These are phyloP conservation scores for Drosophila prostipennis DNA, from an alignment of 2,888 invertebrate species.

Conservation along the genomic window DNA sequence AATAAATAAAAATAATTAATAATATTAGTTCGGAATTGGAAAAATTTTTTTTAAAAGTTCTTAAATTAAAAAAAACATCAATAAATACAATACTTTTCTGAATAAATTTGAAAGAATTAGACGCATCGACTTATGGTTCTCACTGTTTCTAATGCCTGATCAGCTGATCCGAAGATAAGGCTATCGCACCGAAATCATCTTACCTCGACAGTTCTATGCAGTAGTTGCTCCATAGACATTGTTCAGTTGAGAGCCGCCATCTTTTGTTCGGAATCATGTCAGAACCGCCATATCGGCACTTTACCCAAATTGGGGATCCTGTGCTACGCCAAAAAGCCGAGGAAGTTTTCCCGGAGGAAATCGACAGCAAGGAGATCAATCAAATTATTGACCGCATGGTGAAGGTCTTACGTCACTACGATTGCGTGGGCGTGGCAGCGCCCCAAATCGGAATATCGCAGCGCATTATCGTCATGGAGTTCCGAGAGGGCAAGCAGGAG, in stretches of 20 bases:
- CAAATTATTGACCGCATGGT: constrained; percentile 86
- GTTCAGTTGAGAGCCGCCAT: background rate
- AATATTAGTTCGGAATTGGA: too few relatives aligned
- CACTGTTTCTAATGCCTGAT: constrained; percentile 2
- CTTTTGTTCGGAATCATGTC: constrained; percentile 34
- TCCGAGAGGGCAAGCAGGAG: constrained; percentile 84
- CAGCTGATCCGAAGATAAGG: constrained; percentile 42
- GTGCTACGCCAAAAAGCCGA: constrained; percentile 86
- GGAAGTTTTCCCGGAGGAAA: constrained; percentile 85
- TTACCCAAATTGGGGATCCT: constrained; percentile 91
- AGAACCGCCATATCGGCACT: constrained; percentile 88
- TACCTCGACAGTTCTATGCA: background rate
- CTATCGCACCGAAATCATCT: constrained; percentile 12
- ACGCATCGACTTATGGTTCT: constrained; percentile 1
- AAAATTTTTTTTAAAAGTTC: too few relatives aligned
- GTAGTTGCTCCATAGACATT: constrained; percentile 1
- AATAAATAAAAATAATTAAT: too few relatives aligned
- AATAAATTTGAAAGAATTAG: background rate
- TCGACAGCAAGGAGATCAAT: constrained; percentile 86
- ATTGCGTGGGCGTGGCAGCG: constrained; percentile 90
- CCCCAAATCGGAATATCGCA: constrained; percentile 90
- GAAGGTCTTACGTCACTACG: constrained; percentile 86
- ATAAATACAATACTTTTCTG: background rate
- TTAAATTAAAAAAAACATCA: too few relatives aligned
- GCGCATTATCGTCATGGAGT: constrained; percentile 87